Conservation (phyloP, 1,140 invertebrate genomes). For the Cherax destructor region DNA sequence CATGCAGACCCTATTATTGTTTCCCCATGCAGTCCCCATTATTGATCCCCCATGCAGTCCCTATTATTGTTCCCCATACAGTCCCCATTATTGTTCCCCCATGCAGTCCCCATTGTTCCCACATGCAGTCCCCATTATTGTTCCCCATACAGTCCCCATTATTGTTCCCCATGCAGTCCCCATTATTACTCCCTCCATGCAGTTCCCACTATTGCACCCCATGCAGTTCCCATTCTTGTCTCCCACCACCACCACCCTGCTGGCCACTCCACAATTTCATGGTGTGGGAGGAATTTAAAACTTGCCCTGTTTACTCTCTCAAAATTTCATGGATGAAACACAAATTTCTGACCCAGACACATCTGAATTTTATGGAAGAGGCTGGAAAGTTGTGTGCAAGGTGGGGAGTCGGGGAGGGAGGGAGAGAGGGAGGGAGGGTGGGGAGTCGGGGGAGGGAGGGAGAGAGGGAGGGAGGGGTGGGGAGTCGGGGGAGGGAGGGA, state of each 20-base stretch:
- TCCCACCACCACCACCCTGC: neutral
- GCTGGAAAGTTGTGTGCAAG: neutral
- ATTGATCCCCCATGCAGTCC: too few species aligned
- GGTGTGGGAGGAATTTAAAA: neutral
- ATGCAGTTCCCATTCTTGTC: neutral
- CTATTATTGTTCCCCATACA: too few species aligned
- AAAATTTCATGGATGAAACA: constrained; percentile 6
- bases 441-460: neutral
- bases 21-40: too few species aligned
- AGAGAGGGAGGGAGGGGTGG: too few species aligned
- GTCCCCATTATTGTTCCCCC: too few species aligned
- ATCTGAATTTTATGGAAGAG: constrained; percentile 1
- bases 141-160: too few species aligned
- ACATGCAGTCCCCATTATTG: too few species aligned
- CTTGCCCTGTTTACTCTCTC: neutral
- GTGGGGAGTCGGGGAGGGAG: neutral
- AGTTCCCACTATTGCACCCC: neutral
- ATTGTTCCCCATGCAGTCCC: too few species aligned
- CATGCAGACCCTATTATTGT: too few species aligned
- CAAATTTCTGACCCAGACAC: neutral
- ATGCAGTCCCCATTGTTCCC: too few species aligned
- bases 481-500: too few species aligned
- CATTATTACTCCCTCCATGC: neutral
- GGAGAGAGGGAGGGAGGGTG: neutral
- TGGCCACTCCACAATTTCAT: neutral